These are phyloP conservation scores for Phasianus colchicus DNA, from an alignment of 2,113 vertebrate species.

Conservation along the genomic window DNA sequence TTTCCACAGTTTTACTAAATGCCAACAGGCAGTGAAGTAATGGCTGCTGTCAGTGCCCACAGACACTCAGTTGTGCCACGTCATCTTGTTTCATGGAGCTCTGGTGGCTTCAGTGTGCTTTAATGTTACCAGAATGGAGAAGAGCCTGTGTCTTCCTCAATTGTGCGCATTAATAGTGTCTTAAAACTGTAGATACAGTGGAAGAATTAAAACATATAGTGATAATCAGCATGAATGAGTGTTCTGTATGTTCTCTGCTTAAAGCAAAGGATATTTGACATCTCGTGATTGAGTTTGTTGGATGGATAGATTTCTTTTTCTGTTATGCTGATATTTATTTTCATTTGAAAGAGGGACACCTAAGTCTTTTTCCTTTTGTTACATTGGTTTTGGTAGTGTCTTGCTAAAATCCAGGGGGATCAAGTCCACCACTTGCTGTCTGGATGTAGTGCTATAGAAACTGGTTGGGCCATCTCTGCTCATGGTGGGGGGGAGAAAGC, in stretches of 20 bases:
- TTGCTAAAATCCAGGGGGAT: background rate
- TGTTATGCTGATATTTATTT: background rate
- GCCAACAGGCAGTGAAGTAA: background rate
- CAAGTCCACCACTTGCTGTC: background rate
- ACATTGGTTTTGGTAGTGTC: background rate
- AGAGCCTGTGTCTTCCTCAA: background rate
- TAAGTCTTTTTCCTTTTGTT: background rate
- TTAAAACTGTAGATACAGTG: background rate
- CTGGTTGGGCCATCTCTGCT: background rate
- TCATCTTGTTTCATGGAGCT: background rate
- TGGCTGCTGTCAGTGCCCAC: background rate
- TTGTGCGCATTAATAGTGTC: background rate
- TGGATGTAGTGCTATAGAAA: background rate
- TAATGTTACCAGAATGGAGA: background rate
- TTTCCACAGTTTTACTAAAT: background rate
- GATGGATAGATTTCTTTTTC: background rate
- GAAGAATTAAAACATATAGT: background rate
- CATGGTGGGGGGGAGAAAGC: accelerated
- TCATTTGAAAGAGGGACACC: background rate
- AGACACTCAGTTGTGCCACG: background rate
- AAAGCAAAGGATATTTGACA: background rate
- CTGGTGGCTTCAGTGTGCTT: background rate
- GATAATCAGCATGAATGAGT: background rate
- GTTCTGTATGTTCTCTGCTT: background rate
- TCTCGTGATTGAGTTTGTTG: background rate